Evolutionary conservation across 2,797 vertebrate genomes (phyloP).

Genomic region (Chromobotia macracanthus): DNA sequence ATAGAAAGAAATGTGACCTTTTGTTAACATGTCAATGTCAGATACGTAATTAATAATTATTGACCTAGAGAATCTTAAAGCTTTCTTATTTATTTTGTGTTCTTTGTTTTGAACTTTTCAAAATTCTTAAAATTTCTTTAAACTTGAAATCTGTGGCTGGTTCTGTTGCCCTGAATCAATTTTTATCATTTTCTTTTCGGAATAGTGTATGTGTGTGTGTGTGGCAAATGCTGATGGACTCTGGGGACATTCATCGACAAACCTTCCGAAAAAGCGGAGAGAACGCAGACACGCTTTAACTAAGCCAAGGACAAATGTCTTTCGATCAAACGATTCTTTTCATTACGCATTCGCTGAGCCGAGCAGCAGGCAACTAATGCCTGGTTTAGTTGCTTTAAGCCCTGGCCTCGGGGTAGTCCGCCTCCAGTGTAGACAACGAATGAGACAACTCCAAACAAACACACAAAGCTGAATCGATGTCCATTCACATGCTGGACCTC

Average conservation of each 20-base stretch:
- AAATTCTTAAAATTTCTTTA: no score
- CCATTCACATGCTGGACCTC: constrained; percentile 23
- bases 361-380: constrained; percentile 66
- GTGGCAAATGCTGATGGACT: constrained; percentile 46
- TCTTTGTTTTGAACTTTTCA: neutral
- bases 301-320: constrained; percentile 74
- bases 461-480: constrained; percentile 55
- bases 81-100: no score
- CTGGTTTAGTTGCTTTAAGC: constrained; percentile 74
- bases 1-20: no score
- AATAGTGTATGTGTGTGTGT: neutral
- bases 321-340: constrained; percentile 73
- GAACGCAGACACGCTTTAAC: constrained; percentile 51
- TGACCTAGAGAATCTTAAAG: no score
- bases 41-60: no score
- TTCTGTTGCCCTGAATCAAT: neutral
- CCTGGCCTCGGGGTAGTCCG: constrained; percentile 60
- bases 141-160: neutral
- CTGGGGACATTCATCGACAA: constrained; percentile 43
- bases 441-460: constrained; percentile 32
- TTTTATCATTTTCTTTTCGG: constrained; percentile 44
- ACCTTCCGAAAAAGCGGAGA: neutral
- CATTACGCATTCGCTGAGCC: constrained; percentile 64
- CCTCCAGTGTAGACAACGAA: constrained; percentile 33
- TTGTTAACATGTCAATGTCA: no score